Conservation (phyloP, 2,797 vertebrate species). For the Pempheris klunzingeri region DNA sequence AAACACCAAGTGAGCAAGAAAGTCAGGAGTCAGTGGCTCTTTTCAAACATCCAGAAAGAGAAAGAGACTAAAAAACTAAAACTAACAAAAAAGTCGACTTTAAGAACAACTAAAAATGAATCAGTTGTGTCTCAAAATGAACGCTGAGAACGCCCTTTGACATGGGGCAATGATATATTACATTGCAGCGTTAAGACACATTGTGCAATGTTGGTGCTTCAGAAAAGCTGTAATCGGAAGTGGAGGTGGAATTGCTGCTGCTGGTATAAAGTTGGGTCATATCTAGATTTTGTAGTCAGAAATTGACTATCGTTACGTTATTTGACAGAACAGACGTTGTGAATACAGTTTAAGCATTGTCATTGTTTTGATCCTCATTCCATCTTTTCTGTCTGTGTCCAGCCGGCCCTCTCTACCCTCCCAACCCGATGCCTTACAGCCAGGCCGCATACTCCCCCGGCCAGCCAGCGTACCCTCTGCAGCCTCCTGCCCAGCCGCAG, state of each 20-base stretch:
- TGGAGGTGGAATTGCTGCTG: slow-evolving; percentile 19
- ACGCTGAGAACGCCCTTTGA: too few relatives aligned
- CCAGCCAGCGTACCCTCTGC: slow-evolving; percentile 74
- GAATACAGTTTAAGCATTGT: slow-evolving; percentile 19
- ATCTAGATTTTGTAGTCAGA: slow-evolving; percentile 6
- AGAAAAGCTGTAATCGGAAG: slow-evolving; percentile 15
- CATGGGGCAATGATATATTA: slow-evolving; percentile 4
- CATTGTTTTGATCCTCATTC: not conserved
- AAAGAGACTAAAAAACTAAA: too few relatives aligned
- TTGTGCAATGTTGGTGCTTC: slow-evolving; percentile 10
- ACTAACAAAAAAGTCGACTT: too few relatives aligned
- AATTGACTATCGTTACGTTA: not conserved
- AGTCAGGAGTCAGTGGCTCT: too few relatives aligned
- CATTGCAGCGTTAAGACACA: not conserved
- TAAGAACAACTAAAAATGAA: too few relatives aligned
- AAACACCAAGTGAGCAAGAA: too few relatives aligned
- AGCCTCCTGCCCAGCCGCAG: slow-evolving; percentile 61
- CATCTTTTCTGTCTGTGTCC: slow-evolving; percentile 24
- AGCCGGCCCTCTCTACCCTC: slow-evolving; percentile 72
- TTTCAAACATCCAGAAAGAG: too few relatives aligned
- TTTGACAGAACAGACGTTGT: not conserved
- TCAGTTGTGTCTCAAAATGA: too few relatives aligned
- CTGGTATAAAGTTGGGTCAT: not conserved
- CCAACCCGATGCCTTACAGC: slow-evolving; percentile 79
- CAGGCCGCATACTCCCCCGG: slow-evolving; percentile 79